Evolutionary conservation across 2,113 vertebrate genomes (phyloP), one percentile per base, ranked within the genome.

Genomic region (Dasyornis broadbenti): DNA sequence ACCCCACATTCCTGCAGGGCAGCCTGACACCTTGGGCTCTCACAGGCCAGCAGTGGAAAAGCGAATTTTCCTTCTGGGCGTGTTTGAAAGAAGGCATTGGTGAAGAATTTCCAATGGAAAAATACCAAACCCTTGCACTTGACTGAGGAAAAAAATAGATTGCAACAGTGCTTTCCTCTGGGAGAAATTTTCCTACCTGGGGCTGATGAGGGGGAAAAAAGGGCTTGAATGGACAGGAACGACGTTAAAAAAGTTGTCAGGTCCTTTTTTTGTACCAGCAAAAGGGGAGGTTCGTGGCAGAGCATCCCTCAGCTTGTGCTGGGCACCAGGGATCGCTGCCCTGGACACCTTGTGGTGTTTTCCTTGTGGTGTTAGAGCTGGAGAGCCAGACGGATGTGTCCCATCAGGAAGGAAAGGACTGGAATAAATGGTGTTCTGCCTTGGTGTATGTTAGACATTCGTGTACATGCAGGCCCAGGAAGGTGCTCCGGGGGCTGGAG

Each of bases 51-150:
- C 54, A 63, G 42, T 39, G 54, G 85, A 64, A 95, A 82, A 91
- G 84, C 54, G 70, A 56, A 94, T 95, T 92, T 90, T 39, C 85
- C 90, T 87, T 61, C 82, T 16, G 30, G 90, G 92, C 82, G 70
- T 8, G 19, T 73, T 56, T 78, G 63, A 92, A 63, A 90, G 71
- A 30, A 91, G 66, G 33, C 82, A 95, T 50, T 57, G 31, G 70
- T 35, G 87, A 95, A 85, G 87, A 88, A 92, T 95, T 95, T 94
- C 82, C 79, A 95, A 92, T 90, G 94, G 95, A 96, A 96, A 96
- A 95, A 89, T 84, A 94, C 87, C 90, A 80, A 94, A 90, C 45
- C 86, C 87, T 70, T 86, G 92, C 83, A 93, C 93, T 83, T 82
- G 84, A 95, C 68, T 76, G 89, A 86, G 73, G 80, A 89, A 68